Base-by-base conservation (phyloP, 2,888 invertebrate species). In the Idaea dimidiata region DNA sequence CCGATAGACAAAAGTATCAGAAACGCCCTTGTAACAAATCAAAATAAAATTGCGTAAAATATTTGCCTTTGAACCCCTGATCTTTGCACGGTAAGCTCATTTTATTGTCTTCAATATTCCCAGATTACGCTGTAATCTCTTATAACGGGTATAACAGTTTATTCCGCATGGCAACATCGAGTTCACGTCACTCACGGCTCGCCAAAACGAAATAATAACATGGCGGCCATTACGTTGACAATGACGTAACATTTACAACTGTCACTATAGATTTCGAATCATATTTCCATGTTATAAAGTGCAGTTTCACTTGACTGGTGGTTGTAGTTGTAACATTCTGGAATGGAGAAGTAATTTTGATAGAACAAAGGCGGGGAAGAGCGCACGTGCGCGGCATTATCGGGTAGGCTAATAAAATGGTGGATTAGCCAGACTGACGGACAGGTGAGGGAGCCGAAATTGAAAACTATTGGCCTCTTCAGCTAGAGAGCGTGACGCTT, bases 71-170 rank as follows among this genome's bases (percentile, higher is more conserved):
- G 74, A 71, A 70, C 80, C 76, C 76, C 64, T 65, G 66, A 68
- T 77, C 81, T 76, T 80, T 80, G 77, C 68, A 65, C 65, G 68
- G 43, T 88, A 86, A 90, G 89, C 89, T 89, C 82, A 89, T 90
- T 90, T 91, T 88, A 91, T 91, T 91, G 91, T 91, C 88, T 91
- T 89, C 88, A 91, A 91, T 92, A 91, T 91, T 90, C 90, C 90
- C 91, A 91, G 91, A 91, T 92, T 92, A 92, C 84, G 81, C 79
- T 74, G 75, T 89, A 92, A 92, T 91, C 91, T 88, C 90, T 91
- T 88, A 90, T 91, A 91, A 91, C 87, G 86, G 79, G 83, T 83
- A 88, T 85, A 88, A 88, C 91, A 88, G 91, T 91, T 92, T 91
- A 91, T 92, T 92, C 87, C 89, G 88, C 91, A 89, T 91, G 91